Conservation (phyloP, 2,797 vertebrate species). For the Botia kubotai region DNA sequence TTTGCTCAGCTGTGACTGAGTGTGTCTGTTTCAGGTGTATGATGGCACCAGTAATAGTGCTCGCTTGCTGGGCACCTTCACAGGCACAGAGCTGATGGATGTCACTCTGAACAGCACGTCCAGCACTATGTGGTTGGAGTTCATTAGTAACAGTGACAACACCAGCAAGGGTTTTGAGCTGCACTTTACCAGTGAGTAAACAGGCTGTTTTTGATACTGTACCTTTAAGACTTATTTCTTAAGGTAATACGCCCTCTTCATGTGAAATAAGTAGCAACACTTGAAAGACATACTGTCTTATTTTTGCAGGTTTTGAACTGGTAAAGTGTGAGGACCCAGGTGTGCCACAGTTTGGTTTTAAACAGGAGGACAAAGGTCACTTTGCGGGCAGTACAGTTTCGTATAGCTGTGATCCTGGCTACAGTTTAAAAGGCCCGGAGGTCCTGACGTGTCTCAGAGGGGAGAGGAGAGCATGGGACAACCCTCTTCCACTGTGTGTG, state of each 20-base stretch:
- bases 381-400: conserved; percentile 94
- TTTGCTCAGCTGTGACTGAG: not conserved
- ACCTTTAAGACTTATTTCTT: not conserved
- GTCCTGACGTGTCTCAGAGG: conserved; percentile 90
- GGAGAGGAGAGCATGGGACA: conserved; percentile 94
- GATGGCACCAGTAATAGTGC: conserved; percentile 92
- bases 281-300: conserved; percentile 70
- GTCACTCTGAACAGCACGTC: conserved; percentile 94
- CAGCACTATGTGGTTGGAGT: conserved; percentile 96
- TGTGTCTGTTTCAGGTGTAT: conserved; percentile 82
- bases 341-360: conserved; percentile 92
- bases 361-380: conserved; percentile 92
- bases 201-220: not conserved
- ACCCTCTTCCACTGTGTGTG: conserved; percentile 88
- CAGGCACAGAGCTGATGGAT: conserved; percentile 85
- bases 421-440: conserved; percentile 85
- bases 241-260: not conserved
- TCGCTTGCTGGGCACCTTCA: conserved; percentile 89
- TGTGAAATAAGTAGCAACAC: not conserved
- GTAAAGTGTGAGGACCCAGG: conserved; percentile 97
- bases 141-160: conserved; percentile 88
- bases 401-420: conserved; percentile 93
- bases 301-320: conserved; percentile 89
- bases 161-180: conserved; percentile 96
- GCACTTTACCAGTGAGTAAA: conserved; percentile 92